phyloP scores from a whole-genome alignment of 2,888 invertebrate species.

The Eulithis prunata region DNA sequence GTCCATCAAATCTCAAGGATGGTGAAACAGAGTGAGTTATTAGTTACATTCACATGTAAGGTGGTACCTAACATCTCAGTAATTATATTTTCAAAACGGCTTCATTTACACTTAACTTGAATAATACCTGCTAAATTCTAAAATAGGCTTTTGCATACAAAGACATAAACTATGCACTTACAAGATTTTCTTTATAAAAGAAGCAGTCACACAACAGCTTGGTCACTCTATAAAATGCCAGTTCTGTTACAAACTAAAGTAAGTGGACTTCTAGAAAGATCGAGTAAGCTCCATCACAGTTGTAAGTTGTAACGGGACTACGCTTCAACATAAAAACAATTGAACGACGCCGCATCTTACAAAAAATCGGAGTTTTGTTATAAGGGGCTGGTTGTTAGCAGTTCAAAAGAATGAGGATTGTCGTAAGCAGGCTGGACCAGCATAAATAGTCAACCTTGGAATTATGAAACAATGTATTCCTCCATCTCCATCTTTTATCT shows the following conservation, averaged over 20 bases:
- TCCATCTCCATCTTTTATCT: no score
- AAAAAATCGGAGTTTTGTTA: slow-evolving; percentile 1
- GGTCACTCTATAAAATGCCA: slow-evolving; percentile 7
- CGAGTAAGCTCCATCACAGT: not conserved
- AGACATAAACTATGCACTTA: slow-evolving; percentile 4
- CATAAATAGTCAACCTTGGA: not conserved
- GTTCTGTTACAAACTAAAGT: not conserved
- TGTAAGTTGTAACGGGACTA: slow-evolving; percentile 3
- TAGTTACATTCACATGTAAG: no score
- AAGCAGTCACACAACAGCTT: slow-evolving; percentile 9
- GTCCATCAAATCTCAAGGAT: no score
- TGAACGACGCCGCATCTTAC: slow-evolving; percentile 3
- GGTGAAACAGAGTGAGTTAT: no score
- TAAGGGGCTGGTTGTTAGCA: slow-evolving; percentile 3
- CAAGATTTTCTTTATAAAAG: slow-evolving; percentile 10
- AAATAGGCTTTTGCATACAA: slow-evolving; percentile 8
- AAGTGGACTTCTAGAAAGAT: not conserved
- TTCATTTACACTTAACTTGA: slow-evolving; percentile 5
- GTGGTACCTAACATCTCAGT: no score
- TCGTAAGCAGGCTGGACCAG: not conserved
- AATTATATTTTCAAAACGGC: not conserved
- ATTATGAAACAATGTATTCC: not conserved
- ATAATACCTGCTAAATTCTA: slow-evolving; percentile 8
- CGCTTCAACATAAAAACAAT: slow-evolving; percentile 5
- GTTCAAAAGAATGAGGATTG: slow-evolving; percentile 4